These are phyloP conservation scores for Callosobruchus maculatus DNA, from an alignment of 2,888 invertebrate genomes.

Conservation along the genomic window DNA sequence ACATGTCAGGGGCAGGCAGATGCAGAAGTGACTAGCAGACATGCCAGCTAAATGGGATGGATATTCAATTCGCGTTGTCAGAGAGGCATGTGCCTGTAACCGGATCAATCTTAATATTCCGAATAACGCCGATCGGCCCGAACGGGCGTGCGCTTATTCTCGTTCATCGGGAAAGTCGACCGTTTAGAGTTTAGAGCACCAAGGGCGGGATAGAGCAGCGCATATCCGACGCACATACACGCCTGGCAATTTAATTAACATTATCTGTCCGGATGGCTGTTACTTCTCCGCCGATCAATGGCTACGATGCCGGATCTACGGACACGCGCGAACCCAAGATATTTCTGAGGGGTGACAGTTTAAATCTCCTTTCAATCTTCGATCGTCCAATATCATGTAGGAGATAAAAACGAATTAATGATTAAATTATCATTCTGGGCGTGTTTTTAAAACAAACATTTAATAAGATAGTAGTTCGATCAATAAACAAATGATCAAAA, in stretches of 20 bases:
- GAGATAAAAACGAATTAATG: too few species aligned
- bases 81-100: not conserved
- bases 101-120: not conserved
- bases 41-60: not conserved
- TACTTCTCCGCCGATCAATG: not conserved
- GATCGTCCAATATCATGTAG: too few species aligned
- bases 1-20: not conserved
- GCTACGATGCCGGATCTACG: not conserved
- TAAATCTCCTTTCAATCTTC: too few species aligned
- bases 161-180: not conserved
- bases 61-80: not conserved
- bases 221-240: not conserved
- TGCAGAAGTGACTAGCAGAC: not conserved
- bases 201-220: not conserved
- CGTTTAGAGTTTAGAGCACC: not conserved
- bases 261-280: constrained; percentile 2
- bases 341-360: too few species aligned
- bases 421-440: too few species aligned
- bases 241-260: constrained; percentile 1
- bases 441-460: too few species aligned
- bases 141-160: not conserved
- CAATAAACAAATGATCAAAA: too few species aligned
- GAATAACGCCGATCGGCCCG: not conserved
- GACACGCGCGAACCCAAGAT: not conserved
- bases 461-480: too few species aligned